phyloP scores from a whole-genome alignment of 2,113 vertebrate genomes.

The Tenrec ecaudatus region DNA sequence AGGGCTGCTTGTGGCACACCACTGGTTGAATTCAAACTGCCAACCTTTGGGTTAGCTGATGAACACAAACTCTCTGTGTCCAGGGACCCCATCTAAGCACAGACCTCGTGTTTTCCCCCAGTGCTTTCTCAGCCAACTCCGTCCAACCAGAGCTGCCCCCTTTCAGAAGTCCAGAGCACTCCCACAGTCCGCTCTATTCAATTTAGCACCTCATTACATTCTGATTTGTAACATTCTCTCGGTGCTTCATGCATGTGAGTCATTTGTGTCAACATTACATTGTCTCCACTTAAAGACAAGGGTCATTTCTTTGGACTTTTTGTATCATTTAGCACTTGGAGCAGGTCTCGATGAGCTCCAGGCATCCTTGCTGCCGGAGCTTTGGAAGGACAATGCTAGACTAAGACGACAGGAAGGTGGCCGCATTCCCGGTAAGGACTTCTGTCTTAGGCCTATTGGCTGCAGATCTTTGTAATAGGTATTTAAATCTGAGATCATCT shows the following conservation, averaged over 20 bases:
- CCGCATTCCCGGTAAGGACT: not conserved
- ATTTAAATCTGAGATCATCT: not conserved
- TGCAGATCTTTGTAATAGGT: not conserved
- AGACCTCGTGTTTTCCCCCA: not conserved
- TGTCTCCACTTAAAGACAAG: constrained; percentile 70
- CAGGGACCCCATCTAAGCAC: not conserved
- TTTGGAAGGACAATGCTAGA: not conserved
- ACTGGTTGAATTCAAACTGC: not conserved
- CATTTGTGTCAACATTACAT: constrained; percentile 72
- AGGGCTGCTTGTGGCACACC: not conserved
- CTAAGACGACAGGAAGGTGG: not conserved
- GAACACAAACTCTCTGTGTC: not conserved
- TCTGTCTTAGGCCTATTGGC: not conserved
- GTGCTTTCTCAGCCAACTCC: not conserved
- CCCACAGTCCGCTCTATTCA: constrained; percentile 53
- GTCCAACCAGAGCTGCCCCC: not conserved
- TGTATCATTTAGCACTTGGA: constrained; percentile 24
- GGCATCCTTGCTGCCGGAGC: not conserved
- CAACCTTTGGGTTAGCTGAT: not conserved
- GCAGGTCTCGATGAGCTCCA: not conserved
- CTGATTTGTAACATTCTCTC: constrained; percentile 76
- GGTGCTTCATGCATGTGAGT: constrained; percentile 67
- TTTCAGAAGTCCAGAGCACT: not conserved
- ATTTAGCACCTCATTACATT: constrained; percentile 75
- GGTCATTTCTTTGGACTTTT: constrained; percentile 69